These are phyloP conservation scores for Xiphophorus couchianus DNA, from an alignment of 2,113 vertebrate species.

Conservation along the genomic window DNA sequence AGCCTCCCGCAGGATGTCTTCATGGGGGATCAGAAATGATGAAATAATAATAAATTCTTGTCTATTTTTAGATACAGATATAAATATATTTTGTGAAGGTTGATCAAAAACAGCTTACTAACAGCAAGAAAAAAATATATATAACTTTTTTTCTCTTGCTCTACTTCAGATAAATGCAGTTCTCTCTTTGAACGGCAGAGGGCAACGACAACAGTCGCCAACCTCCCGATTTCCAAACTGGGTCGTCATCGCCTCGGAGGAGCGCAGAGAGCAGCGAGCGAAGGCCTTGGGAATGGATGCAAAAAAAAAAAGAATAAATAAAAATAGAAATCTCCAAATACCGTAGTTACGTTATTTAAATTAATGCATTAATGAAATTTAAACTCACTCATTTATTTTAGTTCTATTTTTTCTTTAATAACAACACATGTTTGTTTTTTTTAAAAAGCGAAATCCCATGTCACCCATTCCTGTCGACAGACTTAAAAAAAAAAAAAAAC, in stretches of 20 bases:
- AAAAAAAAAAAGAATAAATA: neutral
- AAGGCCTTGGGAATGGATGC: conserved; percentile 1
- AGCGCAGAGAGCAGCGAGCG: conserved; percentile 51
- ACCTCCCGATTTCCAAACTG: conserved; percentile 37
- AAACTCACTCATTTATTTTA: neutral
- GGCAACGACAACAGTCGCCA: conserved; percentile 59
- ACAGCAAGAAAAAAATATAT: no score
- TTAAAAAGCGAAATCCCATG: neutral
- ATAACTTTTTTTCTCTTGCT: neutral
- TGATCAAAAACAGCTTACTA: neutral
- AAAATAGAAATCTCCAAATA: neutral
- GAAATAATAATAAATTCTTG: neutral
- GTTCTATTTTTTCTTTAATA: no score
- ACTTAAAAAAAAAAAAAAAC: no score
- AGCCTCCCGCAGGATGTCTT: conserved; percentile 34
- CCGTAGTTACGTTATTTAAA: neutral
- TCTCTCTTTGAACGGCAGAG: conserved; percentile 63
- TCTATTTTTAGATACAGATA: neutral
- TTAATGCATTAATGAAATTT: neutral
- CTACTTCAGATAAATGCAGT: conserved; percentile 5
- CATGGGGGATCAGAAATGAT: conserved; percentile 19
- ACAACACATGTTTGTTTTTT: no score
- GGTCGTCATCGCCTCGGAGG: conserved; percentile 52
- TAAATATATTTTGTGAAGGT: neutral
- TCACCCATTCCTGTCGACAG: neutral